These are phyloP conservation scores for Scaptomyza flava DNA, from an alignment of 2,888 invertebrate species.

Conservation along the genomic window DNA sequence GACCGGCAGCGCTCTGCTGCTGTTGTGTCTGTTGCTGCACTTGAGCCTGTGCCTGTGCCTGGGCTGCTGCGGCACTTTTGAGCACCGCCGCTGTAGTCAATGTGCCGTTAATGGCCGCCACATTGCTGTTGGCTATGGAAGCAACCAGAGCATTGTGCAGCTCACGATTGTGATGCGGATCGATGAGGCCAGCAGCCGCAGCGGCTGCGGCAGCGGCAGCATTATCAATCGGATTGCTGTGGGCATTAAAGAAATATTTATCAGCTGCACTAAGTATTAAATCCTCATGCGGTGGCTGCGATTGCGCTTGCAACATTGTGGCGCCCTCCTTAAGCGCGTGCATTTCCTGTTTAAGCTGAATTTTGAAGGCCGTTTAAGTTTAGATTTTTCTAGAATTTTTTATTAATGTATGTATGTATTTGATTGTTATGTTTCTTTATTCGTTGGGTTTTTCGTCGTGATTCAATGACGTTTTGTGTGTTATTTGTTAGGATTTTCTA, in stretches of 20 bases:
- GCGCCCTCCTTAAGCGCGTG: slow-evolving; percentile 80
- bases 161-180: slow-evolving; percentile 83
- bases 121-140: slow-evolving; percentile 85
- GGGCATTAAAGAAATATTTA: slow-evolving; percentile 81
- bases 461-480: background rate
- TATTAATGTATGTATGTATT: background rate
- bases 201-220: slow-evolving; percentile 82
- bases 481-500: slow-evolving; percentile 12
- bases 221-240: slow-evolving; percentile 86
- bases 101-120: slow-evolving; percentile 82
- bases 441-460: slow-evolving; percentile 7
- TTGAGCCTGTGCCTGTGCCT: slow-evolving; percentile 81
- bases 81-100: slow-evolving; percentile 82
- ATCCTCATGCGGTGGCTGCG: slow-evolving; percentile 60
- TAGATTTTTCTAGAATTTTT: background rate
- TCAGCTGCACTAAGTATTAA: slow-evolving; percentile 58
- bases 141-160: slow-evolving; percentile 85
- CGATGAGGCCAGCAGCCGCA: slow-evolving; percentile 82
- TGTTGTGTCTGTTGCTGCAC: slow-evolving; percentile 54
- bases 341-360: slow-evolving; percentile 77
- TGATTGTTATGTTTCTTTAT: background rate
- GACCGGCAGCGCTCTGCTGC: slow-evolving; percentile 42
- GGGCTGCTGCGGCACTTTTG: slow-evolving; percentile 80
- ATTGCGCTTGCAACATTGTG: slow-evolving; percentile 69
- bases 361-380: slow-evolving; percentile 55